These are phyloP conservation scores for Channa maculata DNA, from an alignment of 2,113 vertebrate species.

Conservation along the genomic window DNA sequence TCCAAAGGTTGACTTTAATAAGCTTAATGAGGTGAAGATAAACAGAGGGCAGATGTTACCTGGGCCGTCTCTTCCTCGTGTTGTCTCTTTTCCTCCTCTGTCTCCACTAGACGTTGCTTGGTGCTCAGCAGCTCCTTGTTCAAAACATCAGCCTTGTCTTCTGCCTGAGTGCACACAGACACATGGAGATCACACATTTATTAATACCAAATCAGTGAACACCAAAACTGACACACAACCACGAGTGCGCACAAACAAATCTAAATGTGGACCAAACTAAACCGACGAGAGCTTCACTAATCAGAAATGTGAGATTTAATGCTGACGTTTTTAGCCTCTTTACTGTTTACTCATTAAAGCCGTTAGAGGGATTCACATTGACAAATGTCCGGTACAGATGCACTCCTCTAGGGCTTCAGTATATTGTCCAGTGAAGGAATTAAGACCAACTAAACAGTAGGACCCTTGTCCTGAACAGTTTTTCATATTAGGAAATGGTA, in stretches of 20 bases:
- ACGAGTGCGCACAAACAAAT: not conserved
- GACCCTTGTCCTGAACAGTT: too few relatives aligned
- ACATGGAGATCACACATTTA: not conserved
- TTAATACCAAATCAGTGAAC: not conserved
- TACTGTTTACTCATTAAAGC: too few relatives aligned
- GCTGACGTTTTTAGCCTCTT: too few relatives aligned
- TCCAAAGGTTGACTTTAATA: not conserved
- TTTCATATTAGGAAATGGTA: not conserved
- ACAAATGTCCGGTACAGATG: too few relatives aligned
- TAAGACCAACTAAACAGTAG: too few relatives aligned
- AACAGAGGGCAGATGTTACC: constrained; percentile 76
- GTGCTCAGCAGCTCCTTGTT: constrained; percentile 97
- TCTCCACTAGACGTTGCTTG: constrained; percentile 95
- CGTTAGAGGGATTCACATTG: too few relatives aligned
- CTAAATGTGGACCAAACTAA: not conserved
- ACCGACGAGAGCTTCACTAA: not conserved
- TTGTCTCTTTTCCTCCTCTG: constrained; percentile 94
- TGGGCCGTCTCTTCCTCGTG: constrained; percentile 97
- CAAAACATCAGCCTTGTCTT: constrained; percentile 96
- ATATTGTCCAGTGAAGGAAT: too few relatives aligned
- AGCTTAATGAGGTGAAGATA: not conserved
- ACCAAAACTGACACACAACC: not conserved
- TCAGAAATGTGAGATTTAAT: not conserved
- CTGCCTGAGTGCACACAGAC: constrained; percentile 84
- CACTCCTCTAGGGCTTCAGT: too few relatives aligned